Evolutionary conservation across 2,888 invertebrate species (phyloP).

Genomic region (Drosophila niveifrons): DNA sequence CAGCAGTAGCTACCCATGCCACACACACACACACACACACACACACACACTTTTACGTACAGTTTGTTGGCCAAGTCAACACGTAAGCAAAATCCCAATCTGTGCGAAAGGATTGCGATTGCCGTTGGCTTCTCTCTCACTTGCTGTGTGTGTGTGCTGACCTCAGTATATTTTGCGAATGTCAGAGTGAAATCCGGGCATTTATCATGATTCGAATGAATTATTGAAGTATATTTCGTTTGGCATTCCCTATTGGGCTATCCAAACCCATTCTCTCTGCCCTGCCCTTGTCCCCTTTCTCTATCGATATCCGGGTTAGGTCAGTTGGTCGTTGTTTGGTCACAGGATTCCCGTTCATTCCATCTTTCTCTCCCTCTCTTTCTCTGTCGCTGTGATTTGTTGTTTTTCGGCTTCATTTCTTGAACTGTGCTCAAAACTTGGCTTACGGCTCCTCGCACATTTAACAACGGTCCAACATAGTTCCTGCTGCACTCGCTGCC

Average conservation of each 20-base stretch:
- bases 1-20: slow-evolving; percentile 27
- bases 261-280: slow-evolving; percentile 26
- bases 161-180: slow-evolving; percentile 68
- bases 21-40: slow-evolving; percentile 4
- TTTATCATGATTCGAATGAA: slow-evolving; percentile 71
- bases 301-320: slow-evolving; percentile 21
- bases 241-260: slow-evolving; percentile 58
- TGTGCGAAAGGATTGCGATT: slow-evolving; percentile 54
- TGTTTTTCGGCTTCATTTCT: slow-evolving; percentile 27
- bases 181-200: slow-evolving; percentile 65
- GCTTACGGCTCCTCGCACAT: slow-evolving; percentile 14
- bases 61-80: slow-evolving; percentile 54
- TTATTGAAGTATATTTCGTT: slow-evolving; percentile 67
- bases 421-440: slow-evolving; percentile 48
- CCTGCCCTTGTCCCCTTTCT: background rate
- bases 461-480: slow-evolving; percentile 7
- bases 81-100: slow-evolving; percentile 62
- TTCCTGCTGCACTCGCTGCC: background rate
- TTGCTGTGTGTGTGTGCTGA: slow-evolving; percentile 48
- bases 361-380: background rate
- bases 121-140: slow-evolving; percentile 3
- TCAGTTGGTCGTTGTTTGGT: slow-evolving; percentile 53
- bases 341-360: slow-evolving; percentile 27
- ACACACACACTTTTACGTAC: slow-evolving; percentile 5
- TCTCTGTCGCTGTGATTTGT: slow-evolving; percentile 45